Evolutionary conservation across 1,140 invertebrate species (phyloP).

Genomic region (Atopsyche davidsoni): DNA sequence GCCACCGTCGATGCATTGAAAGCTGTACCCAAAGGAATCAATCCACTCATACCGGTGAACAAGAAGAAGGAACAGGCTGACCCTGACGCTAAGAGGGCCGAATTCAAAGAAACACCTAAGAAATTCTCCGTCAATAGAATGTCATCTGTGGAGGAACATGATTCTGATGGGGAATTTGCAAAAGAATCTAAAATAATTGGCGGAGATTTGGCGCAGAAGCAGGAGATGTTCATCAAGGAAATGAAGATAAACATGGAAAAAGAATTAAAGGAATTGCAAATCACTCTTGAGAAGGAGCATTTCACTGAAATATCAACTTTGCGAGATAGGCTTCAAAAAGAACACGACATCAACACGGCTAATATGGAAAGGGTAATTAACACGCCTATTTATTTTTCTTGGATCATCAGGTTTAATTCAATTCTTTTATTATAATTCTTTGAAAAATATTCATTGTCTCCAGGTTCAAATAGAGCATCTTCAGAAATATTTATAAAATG

Average conservation of each 20-base stretch:
- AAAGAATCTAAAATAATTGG: conserved; percentile 24
- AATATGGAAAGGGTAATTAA: conserved; percentile 48
- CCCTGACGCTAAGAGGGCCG: conserved; percentile 2
- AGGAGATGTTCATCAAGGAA: conserved; percentile 23
- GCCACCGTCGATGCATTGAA: conserved; percentile 36
- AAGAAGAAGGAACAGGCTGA: neutral
- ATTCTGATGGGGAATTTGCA: conserved; percentile 31
- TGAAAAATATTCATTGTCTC: conserved; percentile 1
- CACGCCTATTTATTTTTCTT: too few relatives aligned
- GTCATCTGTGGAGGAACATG: conserved; percentile 13
- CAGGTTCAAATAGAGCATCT: neutral
- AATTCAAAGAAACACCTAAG: conserved; percentile 5
- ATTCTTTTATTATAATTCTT: conserved; percentile 6
- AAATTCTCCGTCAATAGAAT: conserved; percentile 12
- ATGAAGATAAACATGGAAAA: conserved; percentile 40
- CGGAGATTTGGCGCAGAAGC: conserved; percentile 11
- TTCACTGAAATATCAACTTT: conserved; percentile 41
- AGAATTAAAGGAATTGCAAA: conserved; percentile 47
- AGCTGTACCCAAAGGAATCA: neutral
- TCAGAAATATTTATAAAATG: neutral
- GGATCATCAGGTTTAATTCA: too few relatives aligned
- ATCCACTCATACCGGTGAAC: conserved; percentile 1
- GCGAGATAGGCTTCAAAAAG: conserved; percentile 42
- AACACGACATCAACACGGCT: conserved; percentile 44
- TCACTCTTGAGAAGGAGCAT: conserved; percentile 48